Evolutionary conservation across 2,113 vertebrate species (phyloP).

Genomic region (Apeltes quadracus): DNA sequence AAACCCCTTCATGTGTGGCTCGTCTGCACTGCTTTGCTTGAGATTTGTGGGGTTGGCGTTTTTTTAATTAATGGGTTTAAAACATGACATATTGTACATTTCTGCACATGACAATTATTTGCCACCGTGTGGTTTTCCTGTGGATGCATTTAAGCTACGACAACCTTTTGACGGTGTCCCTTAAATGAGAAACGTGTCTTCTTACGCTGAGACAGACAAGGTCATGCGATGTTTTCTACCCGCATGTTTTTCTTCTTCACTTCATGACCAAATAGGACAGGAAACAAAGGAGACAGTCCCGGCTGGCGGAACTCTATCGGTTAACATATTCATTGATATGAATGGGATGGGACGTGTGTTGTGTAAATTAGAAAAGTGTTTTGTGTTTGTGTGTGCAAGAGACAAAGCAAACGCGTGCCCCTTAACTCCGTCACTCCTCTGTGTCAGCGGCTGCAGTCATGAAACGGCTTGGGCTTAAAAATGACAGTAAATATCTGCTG

Average conservation of each 20-base stretch:
- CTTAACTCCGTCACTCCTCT: conserved; percentile 33
- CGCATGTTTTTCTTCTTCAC: not conserved
- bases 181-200: conserved; percentile 10
- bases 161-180: not conserved
- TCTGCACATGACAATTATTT: not conserved
- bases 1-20: conserved; percentile 56
- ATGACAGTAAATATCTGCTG: conserved; percentile 2
- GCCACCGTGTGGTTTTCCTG: not conserved
- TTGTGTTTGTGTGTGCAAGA: not conserved
- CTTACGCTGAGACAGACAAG: conserved; percentile 27
- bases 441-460: not conserved
- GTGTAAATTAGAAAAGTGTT: not conserved
- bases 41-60: conserved; percentile 13
- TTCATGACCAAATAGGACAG: too few species aligned
- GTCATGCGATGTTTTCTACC: conserved; percentile 27
- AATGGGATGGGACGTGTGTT: not conserved
- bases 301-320: not conserved
- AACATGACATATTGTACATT: not conserved
- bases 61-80: too few species aligned
- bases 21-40: conserved; percentile 54
- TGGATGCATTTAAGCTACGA: conserved; percentile 17
- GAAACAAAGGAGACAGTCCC: not conserved
- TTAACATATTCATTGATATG: not conserved
- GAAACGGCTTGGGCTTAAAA: conserved; percentile 18
- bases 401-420: not conserved